Base-by-base conservation (phyloP, 2,888 invertebrate species). In the Chymomyza amoena region DNA sequence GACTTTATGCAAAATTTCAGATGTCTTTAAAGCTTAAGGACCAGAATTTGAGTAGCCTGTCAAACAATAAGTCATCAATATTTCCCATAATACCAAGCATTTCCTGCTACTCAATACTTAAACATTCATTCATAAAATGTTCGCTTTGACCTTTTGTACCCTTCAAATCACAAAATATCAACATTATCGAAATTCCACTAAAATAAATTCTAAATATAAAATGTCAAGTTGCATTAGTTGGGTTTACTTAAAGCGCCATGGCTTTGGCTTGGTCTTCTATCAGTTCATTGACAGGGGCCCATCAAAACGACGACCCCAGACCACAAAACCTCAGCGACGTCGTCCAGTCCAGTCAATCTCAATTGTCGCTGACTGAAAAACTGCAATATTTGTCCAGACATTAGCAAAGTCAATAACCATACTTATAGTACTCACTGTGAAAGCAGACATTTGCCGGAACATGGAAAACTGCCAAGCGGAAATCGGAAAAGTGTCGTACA, bases 351-450 rank as follows among this genome's bases (percentile, higher is more conserved):
- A 54, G 54, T 20, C 54, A 18, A 16, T 18, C 20, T 25, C 57
- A 57, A 57, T 18, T 75, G 73, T 61, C 72, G 25, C 68, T 68
- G 65, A 28, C 66, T 52, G 69, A 20, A 64, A 65, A 61, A 84
- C 32, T 81, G 86, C 86, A 81, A 68, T 84, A 80, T 84, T 86
- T 84, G 75, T 82, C 56, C 74, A 82, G 76, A 84, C 80, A 84
- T 84, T 84, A 84, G 79, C 82, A 80, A 61, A 71, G 84, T 86
- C 77, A 84, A 84, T 65, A 86, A 75, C 73, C 79, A 80, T 74
- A 78, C 16, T 72, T 70, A 71, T 76, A 45, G 78, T 73, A 73
- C 78, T 69, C 50, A 52, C 28, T 10, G 20, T 52, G 18, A 62
- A 28, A 2, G 50, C 16, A 6, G 56, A 20, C 56, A 56, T 16